Evolutionary conservation across 2,888 invertebrate genomes (phyloP), one percentile per base, ranked within the genome.

Genomic region (Drosophila picticornis): DNA sequence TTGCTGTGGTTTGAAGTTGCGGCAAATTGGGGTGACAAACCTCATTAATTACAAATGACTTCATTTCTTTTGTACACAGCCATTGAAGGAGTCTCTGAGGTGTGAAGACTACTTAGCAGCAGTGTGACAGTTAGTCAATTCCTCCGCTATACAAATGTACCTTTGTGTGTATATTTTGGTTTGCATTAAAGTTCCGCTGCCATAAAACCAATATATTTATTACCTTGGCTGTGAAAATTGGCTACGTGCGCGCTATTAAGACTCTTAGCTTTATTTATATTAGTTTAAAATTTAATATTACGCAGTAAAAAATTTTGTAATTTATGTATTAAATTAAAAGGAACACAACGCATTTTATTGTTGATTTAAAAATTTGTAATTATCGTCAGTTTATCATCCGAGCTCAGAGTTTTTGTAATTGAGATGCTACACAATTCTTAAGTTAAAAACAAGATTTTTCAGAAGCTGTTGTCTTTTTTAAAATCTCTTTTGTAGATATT

Each of bases 1-100:
- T 55, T 67, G 67, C 46, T 71, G 72, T 66, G 68, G 77, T 59
- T 84, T 71, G 80, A 87, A 89, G 84, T 77, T 89, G 71, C 76
- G 85, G 83, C 73, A 88, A 88, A 88, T 90, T 88, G 88, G 90
- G 89, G 87, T 88, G 88, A 90, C 88, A 88, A 88, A 88, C 84
- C 88, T 88, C 90, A 90, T 88, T 90, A 88, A 90, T 88, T 88
- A 88, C 88, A 86, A 88, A 88, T 90, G 90, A 88, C 88, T 88
- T 88, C 88, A 88, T 88, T 88, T 83, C 79, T 68, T 85, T 85
- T 81, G 79, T 80, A 51, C 60, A 63, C 70, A 56, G 50, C 71
- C 63, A 65, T 68, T 58, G 77, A 68, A 62, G 36, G 55, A 64
- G 74, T 71, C 85, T 76, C 80, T 72, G 67, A 82, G 83, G 82